phyloP scores from a whole-genome alignment of 1,140 invertebrate species.

The Gonioctena quinquepunctata region DNA sequence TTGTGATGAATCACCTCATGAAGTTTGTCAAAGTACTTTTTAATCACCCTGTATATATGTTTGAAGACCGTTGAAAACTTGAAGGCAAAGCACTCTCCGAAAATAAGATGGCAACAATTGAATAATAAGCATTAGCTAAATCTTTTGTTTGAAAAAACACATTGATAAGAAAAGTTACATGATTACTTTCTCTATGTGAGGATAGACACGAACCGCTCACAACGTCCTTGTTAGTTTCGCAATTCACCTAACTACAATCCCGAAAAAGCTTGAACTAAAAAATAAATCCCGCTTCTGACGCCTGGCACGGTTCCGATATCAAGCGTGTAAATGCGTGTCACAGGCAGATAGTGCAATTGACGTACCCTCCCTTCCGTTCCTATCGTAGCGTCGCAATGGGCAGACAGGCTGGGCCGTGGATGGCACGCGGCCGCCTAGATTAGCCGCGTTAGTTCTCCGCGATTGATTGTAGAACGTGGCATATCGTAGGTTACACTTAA shows the following conservation, averaged over 20 bases:
- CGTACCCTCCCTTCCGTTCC: slow-evolving; percentile 24
- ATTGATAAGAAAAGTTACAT: too few relatives aligned
- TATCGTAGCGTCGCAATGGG: background rate
- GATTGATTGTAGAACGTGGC: background rate
- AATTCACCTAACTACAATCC: background rate
- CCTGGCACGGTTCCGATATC: slow-evolving; percentile 30
- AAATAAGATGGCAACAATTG: too few relatives aligned
- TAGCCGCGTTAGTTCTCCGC: slow-evolving; percentile 21
- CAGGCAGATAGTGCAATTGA: slow-evolving; percentile 39
- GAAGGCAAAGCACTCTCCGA: too few relatives aligned
- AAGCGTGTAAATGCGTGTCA: slow-evolving; percentile 38
- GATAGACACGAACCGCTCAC: too few relatives aligned
- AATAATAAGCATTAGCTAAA: too few relatives aligned
- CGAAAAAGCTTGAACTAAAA: background rate
- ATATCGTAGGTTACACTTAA: background rate
- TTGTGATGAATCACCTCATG: too few relatives aligned
- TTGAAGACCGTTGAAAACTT: too few relatives aligned
- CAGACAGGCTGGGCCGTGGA: background rate
- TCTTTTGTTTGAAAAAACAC: too few relatives aligned
- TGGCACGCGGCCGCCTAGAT: slow-evolving; percentile 23
- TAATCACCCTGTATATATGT: too few relatives aligned
- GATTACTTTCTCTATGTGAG: too few relatives aligned
- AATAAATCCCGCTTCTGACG: background rate
- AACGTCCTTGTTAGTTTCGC: too few relatives aligned
- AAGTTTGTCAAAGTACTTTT: too few relatives aligned